These are phyloP conservation scores for Mayetiola destructor DNA, from an alignment of 2,888 invertebrate species.

Conservation along the genomic window DNA sequence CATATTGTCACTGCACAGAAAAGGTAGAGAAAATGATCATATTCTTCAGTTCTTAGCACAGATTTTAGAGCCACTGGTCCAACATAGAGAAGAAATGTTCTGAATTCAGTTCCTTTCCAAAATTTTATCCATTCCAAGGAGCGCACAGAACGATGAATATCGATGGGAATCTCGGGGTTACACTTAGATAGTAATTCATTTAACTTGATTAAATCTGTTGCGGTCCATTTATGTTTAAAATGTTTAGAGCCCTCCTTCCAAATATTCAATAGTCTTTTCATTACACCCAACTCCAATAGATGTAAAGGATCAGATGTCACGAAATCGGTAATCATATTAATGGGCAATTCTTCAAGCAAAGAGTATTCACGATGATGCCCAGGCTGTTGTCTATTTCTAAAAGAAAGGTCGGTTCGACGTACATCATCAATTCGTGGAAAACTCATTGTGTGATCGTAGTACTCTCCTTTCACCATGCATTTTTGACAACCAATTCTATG, in stretches of 20 bases:
- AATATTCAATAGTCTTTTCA: neutral
- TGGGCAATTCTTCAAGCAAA: neutral
- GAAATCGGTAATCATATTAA: neutral
- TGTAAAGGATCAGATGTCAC: neutral
- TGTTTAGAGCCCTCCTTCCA: constrained; percentile 17
- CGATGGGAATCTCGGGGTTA: neutral
- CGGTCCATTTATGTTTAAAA: constrained; percentile 16
- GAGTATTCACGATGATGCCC: neutral
- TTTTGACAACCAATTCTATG: neutral
- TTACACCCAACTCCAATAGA: neutral
- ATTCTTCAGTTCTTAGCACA: neutral
- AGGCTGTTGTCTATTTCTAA: neutral
- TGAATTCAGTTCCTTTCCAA: constrained; percentile 13
- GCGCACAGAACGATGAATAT: constrained; percentile 10
- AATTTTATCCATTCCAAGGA: constrained; percentile 1
- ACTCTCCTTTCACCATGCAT: neutral
- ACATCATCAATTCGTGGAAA: constrained; percentile 16
- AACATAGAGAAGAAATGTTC: constrained; percentile 8
- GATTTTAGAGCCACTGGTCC: neutral
- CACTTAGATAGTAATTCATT: neutral
- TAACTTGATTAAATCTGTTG: neutral
- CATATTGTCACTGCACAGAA: constrained; percentile 1
- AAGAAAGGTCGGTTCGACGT: neutral
- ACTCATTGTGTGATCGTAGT: constrained; percentile 15
- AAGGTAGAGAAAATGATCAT: constrained; percentile 4